Evolutionary conservation across 2,888 invertebrate species (phyloP), one percentile per base, ranked within the genome.

Genomic region (Teleiodes luculella): DNA sequence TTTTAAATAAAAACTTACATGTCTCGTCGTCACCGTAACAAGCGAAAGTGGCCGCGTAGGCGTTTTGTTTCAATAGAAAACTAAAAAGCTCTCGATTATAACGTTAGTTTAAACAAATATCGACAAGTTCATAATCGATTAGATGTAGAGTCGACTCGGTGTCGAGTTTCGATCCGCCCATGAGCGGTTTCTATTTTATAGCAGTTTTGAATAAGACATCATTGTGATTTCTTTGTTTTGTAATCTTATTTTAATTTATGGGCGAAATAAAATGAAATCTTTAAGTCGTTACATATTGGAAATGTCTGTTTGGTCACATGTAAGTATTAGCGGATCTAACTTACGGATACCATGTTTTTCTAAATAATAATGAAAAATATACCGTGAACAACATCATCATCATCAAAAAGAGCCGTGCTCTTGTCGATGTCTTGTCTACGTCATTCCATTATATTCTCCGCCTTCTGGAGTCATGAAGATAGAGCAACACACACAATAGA

Each of bases 41-140:
- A 43, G 43, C 24, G 43, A 43, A 43, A 43, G 43, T 43, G 20
- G n/a, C n/a, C 11, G 43, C 43, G 43, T 10, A 5, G 43, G 43
- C 43, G 43, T 43, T 43, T 43, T 43, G 43, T 43, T 43, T 43
- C 43, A n/a, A 24, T 43, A 43, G 24, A 43, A 4, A 33, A 33
- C 33, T 11, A 11, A 33, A 43, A 5, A 43, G 18, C 16, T 43
- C 24, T 43, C 43, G 43, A 43, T 43, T 43, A 43, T 11, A 43
- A 18, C 2, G 24, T 43, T 20, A 1, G 24, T 43, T 20, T 5
- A 43, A 18, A 43, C 20, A 20, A 43, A 43, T 43, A 43, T 43
- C 24, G 20, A 43, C 24, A 43, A 4, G 3, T 41, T 43, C 24
- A 43, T 43, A 43, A 43, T 43, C 43, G 43, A 43, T 43, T 24